These are phyloP conservation scores for Semnornis frantzii DNA, from an alignment of 2,113 vertebrate species.

Conservation along the genomic window DNA sequence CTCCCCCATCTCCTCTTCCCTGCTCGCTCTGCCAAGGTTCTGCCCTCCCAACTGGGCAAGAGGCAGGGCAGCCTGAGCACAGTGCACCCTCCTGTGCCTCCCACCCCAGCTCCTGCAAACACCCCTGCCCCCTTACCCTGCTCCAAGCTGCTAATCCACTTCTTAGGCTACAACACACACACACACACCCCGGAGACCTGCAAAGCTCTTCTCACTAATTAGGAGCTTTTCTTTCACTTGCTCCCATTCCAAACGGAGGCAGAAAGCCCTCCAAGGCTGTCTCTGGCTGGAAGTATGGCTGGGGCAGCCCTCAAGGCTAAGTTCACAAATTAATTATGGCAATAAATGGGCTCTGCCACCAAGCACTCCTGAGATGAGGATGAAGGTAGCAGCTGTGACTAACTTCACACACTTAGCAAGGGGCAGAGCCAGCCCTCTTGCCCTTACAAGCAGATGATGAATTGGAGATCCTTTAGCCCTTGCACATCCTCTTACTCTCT, in stretches of 20 bases:
- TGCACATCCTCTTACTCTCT: neutral
- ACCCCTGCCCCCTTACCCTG: neutral
- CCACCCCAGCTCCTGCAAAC: neutral
- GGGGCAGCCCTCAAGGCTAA: conserved; percentile 25
- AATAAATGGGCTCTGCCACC: conserved; percentile 29
- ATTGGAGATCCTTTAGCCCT: neutral
- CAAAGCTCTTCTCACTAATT: conserved; percentile 6
- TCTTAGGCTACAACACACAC: neutral
- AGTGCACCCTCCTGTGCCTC: neutral
- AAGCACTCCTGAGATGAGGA: neutral
- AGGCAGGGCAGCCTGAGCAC: neutral
- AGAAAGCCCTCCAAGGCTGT: neutral
- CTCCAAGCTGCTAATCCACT: neutral
- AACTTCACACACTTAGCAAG: neutral
- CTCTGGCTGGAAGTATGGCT: neutral
- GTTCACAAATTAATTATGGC: conserved; percentile 60
- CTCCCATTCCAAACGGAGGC: neutral
- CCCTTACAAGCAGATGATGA: neutral
- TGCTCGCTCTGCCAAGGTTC: neutral
- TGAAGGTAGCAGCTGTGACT: conserved; percentile 28
- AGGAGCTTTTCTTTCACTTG: neutral
- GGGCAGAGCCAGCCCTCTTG: neutral
- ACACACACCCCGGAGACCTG: neutral
- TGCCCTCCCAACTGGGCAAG: rapidly evolving
- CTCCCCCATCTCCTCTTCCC: neutral